Base-by-base conservation (phyloP, 2,113 vertebrate species). In the Synodontis membranacea region DNA sequence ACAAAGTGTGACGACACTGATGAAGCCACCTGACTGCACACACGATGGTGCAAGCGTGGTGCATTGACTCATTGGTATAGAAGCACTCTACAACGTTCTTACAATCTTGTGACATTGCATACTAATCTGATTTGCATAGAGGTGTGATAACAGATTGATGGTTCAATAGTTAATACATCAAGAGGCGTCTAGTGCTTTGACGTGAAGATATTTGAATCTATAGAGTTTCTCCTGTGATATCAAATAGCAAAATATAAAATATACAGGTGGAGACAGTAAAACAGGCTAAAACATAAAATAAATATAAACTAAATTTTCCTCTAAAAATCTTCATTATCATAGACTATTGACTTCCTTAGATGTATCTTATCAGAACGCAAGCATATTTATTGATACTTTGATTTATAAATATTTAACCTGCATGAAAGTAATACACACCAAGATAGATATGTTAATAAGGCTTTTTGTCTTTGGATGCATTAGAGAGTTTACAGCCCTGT, bases 391-490 rank as follows among this genome's bases (percentile, higher is more conserved):
- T 78, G 58, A 52, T 79, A 76, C 11, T 5, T 37, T 68, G 11
- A 82, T 8, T 54, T 3, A 46, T 46, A 17, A 15, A 31, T 62
- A 9, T 72, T 83, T 52, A 34, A 34, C 31, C 39, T 54, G 31
- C 54, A 84, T 31, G 17, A 79, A 68, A 50, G 17, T 2, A 83
- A 56, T 72, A 39, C 42, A 79, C 21, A 48, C 56, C 28, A n/a
- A 37, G 28, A 34, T 11, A 28, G 3, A 50, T 14, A 25, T 84
- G 58, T 54, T 25, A 48, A 58, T 92, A 93, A 94, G 92, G 92
- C 90, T 84, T 92, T 46, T 17, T 87, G 62, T 93, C 89, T 93
- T 94, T 92, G 90, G 92, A 90, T 91, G 83, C 75, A 91, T 85
- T 90, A 91, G 89, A 88, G 87, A 88, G 91, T 86, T 86, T 89